Evolutionary conservation across 2,113 vertebrate species (phyloP), one percentile per base, ranked within the genome.

Genomic region (Geococcyx californianus): DNA sequence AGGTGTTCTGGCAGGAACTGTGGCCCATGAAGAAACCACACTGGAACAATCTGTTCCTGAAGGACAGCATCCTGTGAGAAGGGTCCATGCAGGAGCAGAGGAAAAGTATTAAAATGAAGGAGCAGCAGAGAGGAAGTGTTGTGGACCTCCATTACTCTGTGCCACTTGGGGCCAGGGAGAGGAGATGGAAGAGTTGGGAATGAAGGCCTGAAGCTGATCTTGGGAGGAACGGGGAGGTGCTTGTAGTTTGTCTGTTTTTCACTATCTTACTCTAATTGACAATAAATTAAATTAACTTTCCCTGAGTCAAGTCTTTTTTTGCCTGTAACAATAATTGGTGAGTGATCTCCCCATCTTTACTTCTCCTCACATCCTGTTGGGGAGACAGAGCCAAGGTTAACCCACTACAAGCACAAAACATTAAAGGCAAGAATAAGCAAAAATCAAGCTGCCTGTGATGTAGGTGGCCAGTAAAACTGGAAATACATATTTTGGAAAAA

Each of bases 1-100:
- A 20, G 15, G 3, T 9, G 6, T n/a, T 42, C 52, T 54, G 54
- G 47, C 47, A 52, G 60, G 13, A 40, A 12, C 51, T 33, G 8
- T 7, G 16, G 0, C 2, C 16, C 3, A 1, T 8, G 33, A 16
- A 9, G 13, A 13, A 51, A 1, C 1, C 21, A 40, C 3, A 3
- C 13, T 72, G 6, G 3, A 79, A 10, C 23, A 26, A 19, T 38
- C 47, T 49, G 47, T 49, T 62, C n/a, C 52, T 74, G 34, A 79
- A 79, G 59, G 13, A 60, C 15, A 28, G 7, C 29, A 29, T 25
- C 31, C 26, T 49, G 6, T 33, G 29, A 18, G 13, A 54, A 26
- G 18, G 38, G 6, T 20, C 38, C 10, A 17, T 26, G 12, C 36
- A 59, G 64, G 23, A 72, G 18, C 15, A 81, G n/a, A 49, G 23